Evolutionary conservation across 2,888 invertebrate species (phyloP), one percentile per base, ranked within the genome.

Genomic region (Diarsia rubi): DNA sequence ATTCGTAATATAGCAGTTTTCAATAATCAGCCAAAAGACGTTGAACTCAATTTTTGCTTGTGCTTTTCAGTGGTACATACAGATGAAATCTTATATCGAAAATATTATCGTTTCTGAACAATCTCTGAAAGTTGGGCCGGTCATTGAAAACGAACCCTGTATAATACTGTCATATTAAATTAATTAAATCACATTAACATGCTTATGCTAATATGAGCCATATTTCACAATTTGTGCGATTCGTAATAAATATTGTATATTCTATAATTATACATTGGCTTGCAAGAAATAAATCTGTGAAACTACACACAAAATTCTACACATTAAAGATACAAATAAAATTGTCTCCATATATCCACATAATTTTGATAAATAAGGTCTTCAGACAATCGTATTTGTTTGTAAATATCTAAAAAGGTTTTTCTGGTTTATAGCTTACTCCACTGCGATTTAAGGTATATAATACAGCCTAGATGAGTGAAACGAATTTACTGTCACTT

Each of bases 391-490:
- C n/a, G 42, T 81, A 70, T 73, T 81, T 72, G 44, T 67, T 54
- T 47, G 59, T 27, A 19, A 64, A 42, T 37, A 37, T 37, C 71
- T 64, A 42, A 63, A 84, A 78, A 78, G 73, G 73, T 9, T 81
- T 85, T 62, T 69, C 65, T 66, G 59, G 77, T 81, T 47, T 60
- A 44, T 64, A 47, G n/a, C 31, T 52, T 47, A 68, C 65, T 21
- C 60, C 42, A 59, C 47, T 72, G 54, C 64, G 63, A 69, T 84
- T 75, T 71, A 52, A 65, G 59, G 67, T 57, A 4, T 21, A 45
- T 69, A 60, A 65, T 64, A 69, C 24, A 27, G 59, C 49, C 8
- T 19, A 69, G 45, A 65, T 1, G 24, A 37, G 27, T 44, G 4
- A 2, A 54, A 79, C 5, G 19, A 21, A 31, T 78, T 49, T 45